These are phyloP conservation scores for Etheostoma cragini DNA, from an alignment of 2,113 vertebrate genomes.

Conservation along the genomic window DNA sequence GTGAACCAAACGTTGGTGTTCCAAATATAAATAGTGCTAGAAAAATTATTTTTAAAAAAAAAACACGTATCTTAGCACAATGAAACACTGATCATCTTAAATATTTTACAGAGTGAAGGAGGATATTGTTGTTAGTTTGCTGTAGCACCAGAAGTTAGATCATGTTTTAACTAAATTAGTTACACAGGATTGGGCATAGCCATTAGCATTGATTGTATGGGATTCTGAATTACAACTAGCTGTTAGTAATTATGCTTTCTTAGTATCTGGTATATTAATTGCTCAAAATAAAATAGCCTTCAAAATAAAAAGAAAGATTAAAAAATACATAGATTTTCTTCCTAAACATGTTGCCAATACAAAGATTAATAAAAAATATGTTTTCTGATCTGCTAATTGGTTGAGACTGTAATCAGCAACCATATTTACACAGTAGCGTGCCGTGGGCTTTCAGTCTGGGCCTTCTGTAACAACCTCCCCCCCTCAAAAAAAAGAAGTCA, in stretches of 20 bases:
- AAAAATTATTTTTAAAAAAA: not conserved
- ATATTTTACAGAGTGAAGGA: not conserved
- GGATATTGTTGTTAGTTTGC: not conserved
- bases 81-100: not conserved
- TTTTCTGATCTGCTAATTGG: no score
- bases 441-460: no score
- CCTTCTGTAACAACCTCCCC: no score
- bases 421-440: no score
- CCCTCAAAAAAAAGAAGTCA: no score
- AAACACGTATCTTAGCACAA: not conserved
- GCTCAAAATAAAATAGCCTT: not conserved
- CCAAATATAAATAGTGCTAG: not conserved
- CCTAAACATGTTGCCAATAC: not conserved
- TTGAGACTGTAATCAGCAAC: no score
- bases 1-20: not conserved
- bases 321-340: not conserved
- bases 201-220: not conserved
- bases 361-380: no score
- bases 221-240: conserved; percentile 18
- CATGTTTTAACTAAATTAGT: not conserved
- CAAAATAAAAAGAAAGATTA: not conserved
- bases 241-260: not conserved
- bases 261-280: not conserved
- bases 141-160: not conserved
- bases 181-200: not conserved